These are phyloP conservation scores for Dipodomys spectabilis DNA, from an alignment of 2,113 vertebrate genomes.

Conservation along the genomic window DNA sequence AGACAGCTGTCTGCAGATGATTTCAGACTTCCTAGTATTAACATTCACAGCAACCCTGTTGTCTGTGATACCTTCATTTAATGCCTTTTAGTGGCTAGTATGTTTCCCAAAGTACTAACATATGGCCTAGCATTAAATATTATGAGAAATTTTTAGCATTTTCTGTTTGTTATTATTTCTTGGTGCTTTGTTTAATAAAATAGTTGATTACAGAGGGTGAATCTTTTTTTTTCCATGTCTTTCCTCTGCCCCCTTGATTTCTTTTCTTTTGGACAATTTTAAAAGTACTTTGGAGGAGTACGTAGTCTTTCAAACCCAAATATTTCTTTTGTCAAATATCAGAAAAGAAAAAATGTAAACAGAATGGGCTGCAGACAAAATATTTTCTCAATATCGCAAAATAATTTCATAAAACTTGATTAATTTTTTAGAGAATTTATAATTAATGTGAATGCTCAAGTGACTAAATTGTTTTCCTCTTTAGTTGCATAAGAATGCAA, in stretches of 20 bases:
- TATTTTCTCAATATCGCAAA: slow-evolving; percentile 41
- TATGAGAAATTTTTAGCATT: not conserved
- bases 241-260: not conserved
- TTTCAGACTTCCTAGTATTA: not conserved
- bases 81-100: not conserved
- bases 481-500: slow-evolving; percentile 3
- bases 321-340: slow-evolving; percentile 47
- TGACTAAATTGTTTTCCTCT: slow-evolving; percentile 8
- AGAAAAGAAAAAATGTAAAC: slow-evolving; percentile 22
- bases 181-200: not conserved
- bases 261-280: slow-evolving; percentile 7
- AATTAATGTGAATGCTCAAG: not conserved
- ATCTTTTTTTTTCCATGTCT: not conserved
- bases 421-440: slow-evolving; percentile 33
- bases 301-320: slow-evolving; percentile 45
- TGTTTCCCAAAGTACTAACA: not conserved
- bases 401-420: slow-evolving; percentile 8
- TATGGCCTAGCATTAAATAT: not conserved
- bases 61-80: not conserved
- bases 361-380: not conserved
- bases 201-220: not conserved
- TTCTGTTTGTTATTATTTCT: slow-evolving; percentile 17
- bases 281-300: slow-evolving; percentile 10
- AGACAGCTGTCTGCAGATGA: not conserved
- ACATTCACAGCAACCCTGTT: not conserved